Conservation (phyloP, 2,113 vertebrate genomes). For the Haliaeetus leucogaster region DNA sequence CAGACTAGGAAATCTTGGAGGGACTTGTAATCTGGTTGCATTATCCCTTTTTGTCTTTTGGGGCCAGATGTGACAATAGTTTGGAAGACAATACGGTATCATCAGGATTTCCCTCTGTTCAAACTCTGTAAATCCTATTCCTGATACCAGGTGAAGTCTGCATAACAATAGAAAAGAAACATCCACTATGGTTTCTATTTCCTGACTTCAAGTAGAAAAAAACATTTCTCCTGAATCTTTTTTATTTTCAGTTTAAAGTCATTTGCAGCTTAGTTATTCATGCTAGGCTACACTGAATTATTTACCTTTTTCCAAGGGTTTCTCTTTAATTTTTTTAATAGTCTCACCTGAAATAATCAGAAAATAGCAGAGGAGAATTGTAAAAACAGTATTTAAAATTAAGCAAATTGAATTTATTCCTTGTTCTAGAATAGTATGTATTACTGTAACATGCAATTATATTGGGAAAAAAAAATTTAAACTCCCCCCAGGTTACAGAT, state of each 20-base stretch:
- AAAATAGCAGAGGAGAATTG: constrained; percentile 3
- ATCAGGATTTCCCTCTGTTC: neutral
- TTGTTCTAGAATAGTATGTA: neutral
- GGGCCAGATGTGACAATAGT: neutral
- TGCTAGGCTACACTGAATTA: neutral
- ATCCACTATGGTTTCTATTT: neutral
- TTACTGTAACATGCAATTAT: constrained; percentile 33
- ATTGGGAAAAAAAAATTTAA: neutral
- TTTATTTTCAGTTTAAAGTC: neutral
- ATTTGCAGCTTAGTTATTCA: constrained; percentile 12
- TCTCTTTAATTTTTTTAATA: neutral
- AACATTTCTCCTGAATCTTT: neutral
- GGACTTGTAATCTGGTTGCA: neutral
- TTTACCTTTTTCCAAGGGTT: constrained; percentile 1
- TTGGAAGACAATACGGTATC: neutral
- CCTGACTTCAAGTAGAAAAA: neutral
- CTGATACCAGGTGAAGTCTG: neutral
- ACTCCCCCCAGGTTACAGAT: constrained; percentile 16
- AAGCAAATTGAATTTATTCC: constrained; percentile 11
- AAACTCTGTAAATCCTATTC: neutral
- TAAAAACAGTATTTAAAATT: constrained; percentile 46
- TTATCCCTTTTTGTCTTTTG: neutral
- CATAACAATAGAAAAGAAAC: neutral
- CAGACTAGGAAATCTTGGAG: neutral
- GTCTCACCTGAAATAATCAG: constrained; percentile 45